Evolutionary conservation across 53 echinoderm and acorn worm species (phyloP).

Genomic region (Antedon mediterranea): DNA sequence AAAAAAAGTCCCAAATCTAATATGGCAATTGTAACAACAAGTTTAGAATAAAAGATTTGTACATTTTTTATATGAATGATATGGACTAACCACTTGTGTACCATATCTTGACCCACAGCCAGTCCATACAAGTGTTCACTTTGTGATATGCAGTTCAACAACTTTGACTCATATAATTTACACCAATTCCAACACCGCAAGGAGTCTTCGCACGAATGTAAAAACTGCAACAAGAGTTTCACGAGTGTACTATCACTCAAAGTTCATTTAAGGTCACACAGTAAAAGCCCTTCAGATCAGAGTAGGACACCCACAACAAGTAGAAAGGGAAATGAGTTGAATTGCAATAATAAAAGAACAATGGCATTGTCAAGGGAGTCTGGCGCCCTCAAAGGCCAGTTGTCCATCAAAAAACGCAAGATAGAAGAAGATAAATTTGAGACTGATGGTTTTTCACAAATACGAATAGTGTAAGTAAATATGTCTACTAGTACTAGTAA

Average conservation of each 20-base stretch:
- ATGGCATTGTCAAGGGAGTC: not conserved
- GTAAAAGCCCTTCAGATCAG: not conserved
- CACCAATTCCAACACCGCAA: slow-evolving; percentile 50
- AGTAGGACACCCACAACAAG: not conserved
- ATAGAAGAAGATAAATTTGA: slow-evolving; percentile 27
- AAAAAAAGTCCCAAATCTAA: too few species aligned
- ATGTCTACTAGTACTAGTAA: too few species aligned
- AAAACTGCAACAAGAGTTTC: slow-evolving; percentile 27
- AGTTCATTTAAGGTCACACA: slow-evolving; percentile 22
- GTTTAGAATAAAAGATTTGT: too few species aligned
- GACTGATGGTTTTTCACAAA: slow-evolving; percentile 50
- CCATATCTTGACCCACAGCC: slow-evolving; percentile 15
- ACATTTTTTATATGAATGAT: too few species aligned
- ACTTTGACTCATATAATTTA: slow-evolving; percentile 7
- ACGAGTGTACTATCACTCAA: slow-evolving; percentile 27
- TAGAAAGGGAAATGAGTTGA: not conserved
- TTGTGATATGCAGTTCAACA: slow-evolving; percentile 36
- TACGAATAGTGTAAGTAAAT: slow-evolving; percentile 63
- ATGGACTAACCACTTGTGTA: not conserved
- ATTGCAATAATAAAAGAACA: not conserved
- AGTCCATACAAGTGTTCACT: slow-evolving; percentile 53
- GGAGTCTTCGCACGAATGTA: slow-evolving; percentile 14
- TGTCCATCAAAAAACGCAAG: not conserved
- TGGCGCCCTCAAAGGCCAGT: not conserved
- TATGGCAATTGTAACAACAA: too few species aligned